Evolutionary conservation across 1,140 invertebrate species (phyloP).

Genomic region (Ganaspis sp.): DNA sequence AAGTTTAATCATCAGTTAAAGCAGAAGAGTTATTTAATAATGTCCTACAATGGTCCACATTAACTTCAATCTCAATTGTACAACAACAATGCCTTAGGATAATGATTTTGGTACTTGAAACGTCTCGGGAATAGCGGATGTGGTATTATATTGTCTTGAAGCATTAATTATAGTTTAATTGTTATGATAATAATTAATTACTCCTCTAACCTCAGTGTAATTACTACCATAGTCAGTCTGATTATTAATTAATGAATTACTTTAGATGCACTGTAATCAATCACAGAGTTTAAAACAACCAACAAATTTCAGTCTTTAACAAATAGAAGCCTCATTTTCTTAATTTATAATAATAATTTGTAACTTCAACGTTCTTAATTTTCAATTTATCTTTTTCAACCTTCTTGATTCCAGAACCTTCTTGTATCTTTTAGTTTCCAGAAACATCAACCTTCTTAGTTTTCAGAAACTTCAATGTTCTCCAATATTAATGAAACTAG

Average conservation of each 20-base stretch:
- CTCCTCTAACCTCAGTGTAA: not conserved
- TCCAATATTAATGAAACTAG: no score
- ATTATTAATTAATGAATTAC: constrained; percentile 3
- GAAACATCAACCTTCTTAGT: no score
- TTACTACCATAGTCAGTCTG: not conserved
- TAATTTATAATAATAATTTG: no score
- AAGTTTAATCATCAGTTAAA: not conserved
- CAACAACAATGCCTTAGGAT: constrained; percentile 8
- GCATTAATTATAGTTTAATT: constrained; percentile 14
- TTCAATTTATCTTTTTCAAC: no score
- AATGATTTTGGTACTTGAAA: constrained; percentile 14
- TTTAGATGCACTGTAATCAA: not conserved
- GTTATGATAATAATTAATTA: constrained; percentile 15
- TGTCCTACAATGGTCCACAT: constrained; percentile 3
- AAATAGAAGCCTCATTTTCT: no score
- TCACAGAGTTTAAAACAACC: not conserved
- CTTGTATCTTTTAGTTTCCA: no score
- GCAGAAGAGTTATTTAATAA: not conserved
- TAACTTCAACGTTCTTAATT: no score
- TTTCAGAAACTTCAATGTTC: no score
- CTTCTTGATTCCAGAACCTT: no score
- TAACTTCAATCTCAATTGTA: constrained; percentile 6
- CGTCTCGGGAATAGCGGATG: constrained; percentile 7
- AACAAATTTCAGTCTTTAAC: no score
- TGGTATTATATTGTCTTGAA: not conserved